Evolutionary conservation across 2,797 vertebrate genomes (phyloP).

Genomic region (Scomberomorus guttatus): DNA sequence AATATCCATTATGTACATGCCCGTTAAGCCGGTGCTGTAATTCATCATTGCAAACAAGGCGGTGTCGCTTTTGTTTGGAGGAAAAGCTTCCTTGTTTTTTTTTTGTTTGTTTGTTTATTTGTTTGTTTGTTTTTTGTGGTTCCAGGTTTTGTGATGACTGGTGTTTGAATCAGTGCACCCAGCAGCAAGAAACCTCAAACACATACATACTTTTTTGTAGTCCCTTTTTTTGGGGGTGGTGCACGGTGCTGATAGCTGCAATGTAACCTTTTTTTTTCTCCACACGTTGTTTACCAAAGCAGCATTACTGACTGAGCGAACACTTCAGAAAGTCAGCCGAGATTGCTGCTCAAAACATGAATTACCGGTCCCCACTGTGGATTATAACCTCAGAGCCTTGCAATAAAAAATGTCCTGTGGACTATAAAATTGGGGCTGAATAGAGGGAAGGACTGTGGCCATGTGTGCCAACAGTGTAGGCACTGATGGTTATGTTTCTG

Average conservation of each 20-base stretch:
- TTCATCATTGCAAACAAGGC: constrained; percentile 70
- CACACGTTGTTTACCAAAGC: constrained; percentile 66
- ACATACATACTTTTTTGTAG: constrained; percentile 13
- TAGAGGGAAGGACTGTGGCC: constrained; percentile 16
- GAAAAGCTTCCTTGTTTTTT: constrained; percentile 31
- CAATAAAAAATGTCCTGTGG: constrained; percentile 42
- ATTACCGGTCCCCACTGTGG: constrained; percentile 55
- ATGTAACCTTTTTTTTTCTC: constrained; percentile 46
- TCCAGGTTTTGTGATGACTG: constrained; percentile 48
- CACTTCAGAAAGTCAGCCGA: constrained; percentile 48
- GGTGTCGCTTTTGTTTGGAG: constrained; percentile 51
- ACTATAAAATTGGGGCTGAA: constrained; percentile 45
- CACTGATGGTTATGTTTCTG: constrained; percentile 14
- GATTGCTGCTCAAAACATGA: constrained; percentile 58
- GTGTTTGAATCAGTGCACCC: constrained; percentile 53
- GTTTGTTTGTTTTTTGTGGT: constrained; percentile 7
- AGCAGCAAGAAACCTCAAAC: constrained; percentile 62
- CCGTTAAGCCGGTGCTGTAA: constrained; percentile 58
- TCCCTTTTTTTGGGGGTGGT: constrained; percentile 26
- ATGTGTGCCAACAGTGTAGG: constrained; percentile 37
- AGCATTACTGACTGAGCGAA: constrained; percentile 47
- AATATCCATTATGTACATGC: constrained; percentile 64
- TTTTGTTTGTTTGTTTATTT: not conserved
- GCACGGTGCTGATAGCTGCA: constrained; percentile 33
- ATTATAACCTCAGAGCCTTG: constrained; percentile 54